These are phyloP conservation scores for Koerneria pararmatus DNA, from an alignment of 2,888 invertebrate species.

Conservation along the genomic window DNA sequence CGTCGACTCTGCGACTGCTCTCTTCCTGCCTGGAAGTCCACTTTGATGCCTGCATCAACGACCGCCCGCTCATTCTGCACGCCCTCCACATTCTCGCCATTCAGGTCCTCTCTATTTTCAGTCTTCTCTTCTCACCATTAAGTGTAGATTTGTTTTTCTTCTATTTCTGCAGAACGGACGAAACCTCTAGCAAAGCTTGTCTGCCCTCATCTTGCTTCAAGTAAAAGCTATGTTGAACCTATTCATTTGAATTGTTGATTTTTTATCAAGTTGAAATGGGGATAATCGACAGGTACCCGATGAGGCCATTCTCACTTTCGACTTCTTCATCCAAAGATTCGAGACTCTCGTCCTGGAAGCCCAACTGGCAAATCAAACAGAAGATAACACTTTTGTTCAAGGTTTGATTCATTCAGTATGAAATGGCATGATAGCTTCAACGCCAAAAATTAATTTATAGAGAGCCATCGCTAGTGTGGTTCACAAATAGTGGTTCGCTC, in stretches of 20 bases:
- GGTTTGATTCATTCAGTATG: slow-evolving; percentile 27
- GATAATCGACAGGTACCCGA: slow-evolving; percentile 71
- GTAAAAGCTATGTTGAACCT: too few species aligned
- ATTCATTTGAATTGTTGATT: too few species aligned
- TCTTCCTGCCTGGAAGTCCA: slow-evolving; percentile 83
- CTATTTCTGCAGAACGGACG: too few species aligned
- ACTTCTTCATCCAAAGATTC: slow-evolving; percentile 89
- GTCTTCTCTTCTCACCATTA: background rate
- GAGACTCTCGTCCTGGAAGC: slow-evolving; percentile 92
- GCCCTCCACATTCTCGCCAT: slow-evolving; percentile 90
- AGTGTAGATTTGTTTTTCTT: too few species aligned
- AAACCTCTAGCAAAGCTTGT: too few species aligned
- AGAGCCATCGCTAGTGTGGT: too few species aligned
- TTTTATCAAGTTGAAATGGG: background rate
- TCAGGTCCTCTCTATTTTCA: slow-evolving; percentile 62
- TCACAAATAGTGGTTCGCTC: too few species aligned
- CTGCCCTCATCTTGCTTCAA: too few species aligned
- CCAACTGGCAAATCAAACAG: slow-evolving; percentile 69
- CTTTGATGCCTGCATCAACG: slow-evolving; percentile 92
- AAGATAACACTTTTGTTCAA: slow-evolving; percentile 44
- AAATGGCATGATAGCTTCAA: too few species aligned
- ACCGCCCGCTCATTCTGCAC: slow-evolving; percentile 91
- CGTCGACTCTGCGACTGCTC: slow-evolving; percentile 37
- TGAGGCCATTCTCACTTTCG: slow-evolving; percentile 86
- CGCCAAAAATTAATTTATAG: too few species aligned